These are phyloP conservation scores for Minunthozetes semirufus DNA, from an alignment of 2,888 invertebrate genomes.

Conservation along the genomic window DNA sequence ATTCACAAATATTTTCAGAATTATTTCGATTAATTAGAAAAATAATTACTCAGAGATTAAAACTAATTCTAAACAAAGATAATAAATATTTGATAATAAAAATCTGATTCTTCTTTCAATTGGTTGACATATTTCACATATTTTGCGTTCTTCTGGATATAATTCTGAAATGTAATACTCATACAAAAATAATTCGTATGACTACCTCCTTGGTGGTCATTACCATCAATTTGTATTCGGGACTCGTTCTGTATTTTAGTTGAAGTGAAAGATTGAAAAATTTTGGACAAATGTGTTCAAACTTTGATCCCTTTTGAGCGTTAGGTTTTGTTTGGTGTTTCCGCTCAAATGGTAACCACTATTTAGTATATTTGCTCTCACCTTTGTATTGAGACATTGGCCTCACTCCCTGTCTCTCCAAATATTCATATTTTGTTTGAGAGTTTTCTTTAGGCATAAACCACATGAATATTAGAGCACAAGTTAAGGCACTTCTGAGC, in stretches of 20 bases:
- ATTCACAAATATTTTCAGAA: no score
- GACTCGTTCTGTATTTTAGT: background rate
- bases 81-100: no score
- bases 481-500: background rate
- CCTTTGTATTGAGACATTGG: background rate
- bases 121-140: no score
- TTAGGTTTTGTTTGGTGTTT: background rate
- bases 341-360: conserved; percentile 9
- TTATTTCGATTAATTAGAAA: no score
- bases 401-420: background rate
- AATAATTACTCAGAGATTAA: no score
- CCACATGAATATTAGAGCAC: background rate
- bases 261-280: background rate
- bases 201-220: no score
- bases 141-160: no score
- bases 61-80: no score
- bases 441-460: background rate
- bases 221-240: no score
- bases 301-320: background rate
- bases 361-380: background rate
- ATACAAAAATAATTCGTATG: no score
- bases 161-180: no score
- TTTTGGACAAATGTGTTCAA: background rate
- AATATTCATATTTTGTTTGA: background rate
- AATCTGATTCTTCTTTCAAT: no score